These are phyloP conservation scores for Plemyria rubiginata DNA, from an alignment of 2,888 invertebrate species.

Conservation along the genomic window DNA sequence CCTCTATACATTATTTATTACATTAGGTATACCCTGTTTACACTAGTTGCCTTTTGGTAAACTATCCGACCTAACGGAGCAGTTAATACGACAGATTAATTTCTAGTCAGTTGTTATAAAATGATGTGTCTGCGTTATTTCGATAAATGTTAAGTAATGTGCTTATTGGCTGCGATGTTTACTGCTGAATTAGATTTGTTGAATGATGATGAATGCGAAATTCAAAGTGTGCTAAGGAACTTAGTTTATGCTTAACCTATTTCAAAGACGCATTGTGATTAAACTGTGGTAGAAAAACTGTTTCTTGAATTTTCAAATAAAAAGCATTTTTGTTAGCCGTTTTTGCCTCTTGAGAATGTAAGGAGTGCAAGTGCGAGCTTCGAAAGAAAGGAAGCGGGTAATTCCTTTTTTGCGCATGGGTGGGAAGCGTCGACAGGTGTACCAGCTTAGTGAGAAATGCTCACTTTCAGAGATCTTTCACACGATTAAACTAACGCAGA, in stretches of 20 bases:
- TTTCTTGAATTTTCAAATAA: constrained; percentile 7
- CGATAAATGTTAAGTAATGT: constrained; percentile 42
- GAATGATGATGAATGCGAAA: constrained; percentile 10
- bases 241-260: neutral
- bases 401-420: constrained; percentile 42
- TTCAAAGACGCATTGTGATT: neutral
- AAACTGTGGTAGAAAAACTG: neutral
- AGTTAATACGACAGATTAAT: constrained; percentile 64
- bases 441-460: constrained; percentile 44
- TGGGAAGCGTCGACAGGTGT: constrained; percentile 48
- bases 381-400: constrained; percentile 43
- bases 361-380: constrained; percentile 38
- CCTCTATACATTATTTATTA: constrained; percentile 81
- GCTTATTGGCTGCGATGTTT: constrained; percentile 26
- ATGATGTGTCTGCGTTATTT: constrained; percentile 50
- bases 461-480: constrained; percentile 50
- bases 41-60: constrained; percentile 68
- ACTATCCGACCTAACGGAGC: constrained; percentile 57
- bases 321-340: constrained; percentile 4
- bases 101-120: constrained; percentile 57
- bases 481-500: constrained; percentile 50
- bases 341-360: constrained; percentile 23
- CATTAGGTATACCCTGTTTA: constrained; percentile 75
- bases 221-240: neutral
- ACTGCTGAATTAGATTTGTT: constrained; percentile 40